Conservation (phyloP, 2,797 vertebrate genomes). For the Kryptopterus vitreolus region DNA sequence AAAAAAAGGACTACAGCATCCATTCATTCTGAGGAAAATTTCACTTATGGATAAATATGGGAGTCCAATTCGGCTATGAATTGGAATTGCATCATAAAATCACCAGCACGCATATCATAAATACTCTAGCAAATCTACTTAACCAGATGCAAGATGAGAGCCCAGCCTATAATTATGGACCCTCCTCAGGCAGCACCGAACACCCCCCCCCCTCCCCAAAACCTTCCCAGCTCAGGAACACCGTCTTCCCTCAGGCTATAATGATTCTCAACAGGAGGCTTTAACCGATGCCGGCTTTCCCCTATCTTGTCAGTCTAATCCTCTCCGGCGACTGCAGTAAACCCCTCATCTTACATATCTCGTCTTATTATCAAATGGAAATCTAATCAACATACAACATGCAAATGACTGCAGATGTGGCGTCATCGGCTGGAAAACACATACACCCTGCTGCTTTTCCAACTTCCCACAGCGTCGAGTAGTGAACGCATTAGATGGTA, state of each 20-base stretch:
- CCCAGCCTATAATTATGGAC: neutral
- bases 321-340: neutral
- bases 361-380: neutral
- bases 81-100: neutral
- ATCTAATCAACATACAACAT: neutral
- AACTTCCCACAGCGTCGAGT: neutral
- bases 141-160: neutral
- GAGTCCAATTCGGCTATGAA: neutral
- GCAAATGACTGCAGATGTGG: neutral
- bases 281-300: neutral
- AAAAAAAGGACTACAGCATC: neutral
- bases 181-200: neutral
- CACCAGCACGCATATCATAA: neutral
- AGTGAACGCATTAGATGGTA: neutral
- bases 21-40: too few relatives aligned
- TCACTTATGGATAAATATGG: neutral
- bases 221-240: neutral
- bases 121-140: neutral
- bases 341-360: neutral
- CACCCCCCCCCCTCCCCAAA: too few relatives aligned
- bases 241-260: neutral
- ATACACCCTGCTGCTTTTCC: neutral
- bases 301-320: neutral
- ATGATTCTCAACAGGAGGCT: neutral
- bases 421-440: neutral